Evolutionary conservation across 1,140 invertebrate genomes (phyloP).

Genomic region (Musca domestica): DNA sequence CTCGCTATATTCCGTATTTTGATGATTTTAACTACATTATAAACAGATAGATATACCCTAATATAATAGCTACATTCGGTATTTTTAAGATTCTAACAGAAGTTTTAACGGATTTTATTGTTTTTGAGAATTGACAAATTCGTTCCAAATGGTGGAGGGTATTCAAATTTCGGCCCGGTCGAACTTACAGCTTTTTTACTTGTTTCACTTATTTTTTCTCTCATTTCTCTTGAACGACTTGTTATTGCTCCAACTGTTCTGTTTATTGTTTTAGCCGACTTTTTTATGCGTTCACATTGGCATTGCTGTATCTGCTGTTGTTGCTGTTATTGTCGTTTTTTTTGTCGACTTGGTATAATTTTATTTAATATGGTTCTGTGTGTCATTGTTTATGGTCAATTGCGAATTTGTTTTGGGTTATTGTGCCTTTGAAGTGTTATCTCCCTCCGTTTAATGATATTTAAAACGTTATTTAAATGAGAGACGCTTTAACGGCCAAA

Average conservation of each 20-base stretch:
- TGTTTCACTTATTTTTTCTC: too few species aligned
- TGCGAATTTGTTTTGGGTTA: background rate
- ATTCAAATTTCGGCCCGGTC: too few species aligned
- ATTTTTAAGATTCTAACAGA: too few species aligned
- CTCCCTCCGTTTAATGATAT: conserved; percentile 8
- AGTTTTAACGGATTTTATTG: too few species aligned
- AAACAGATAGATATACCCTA: too few species aligned
- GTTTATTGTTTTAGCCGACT: background rate
- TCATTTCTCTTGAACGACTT: too few species aligned
- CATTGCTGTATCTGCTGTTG: conserved; percentile 5
- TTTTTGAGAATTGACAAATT: too few species aligned
- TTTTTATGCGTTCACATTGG: background rate
- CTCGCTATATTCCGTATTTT: too few species aligned
- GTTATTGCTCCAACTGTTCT: background rate
- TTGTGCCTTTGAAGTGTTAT: conserved; percentile 12
- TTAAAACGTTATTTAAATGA: conserved; percentile 16
- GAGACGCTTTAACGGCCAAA: background rate
- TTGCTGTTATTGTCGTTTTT: conserved; percentile 1
- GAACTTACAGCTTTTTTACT: too few species aligned
- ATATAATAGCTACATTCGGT: too few species aligned
- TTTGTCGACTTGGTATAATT: conserved; percentile 19
- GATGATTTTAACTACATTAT: too few species aligned
- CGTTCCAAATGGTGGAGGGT: too few species aligned
- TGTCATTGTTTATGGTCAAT: conserved; percentile 20
- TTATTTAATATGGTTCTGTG: conserved; percentile 15